Base-by-base conservation (phyloP, 2,888 invertebrate species). In the Baronia brevicornis region DNA sequence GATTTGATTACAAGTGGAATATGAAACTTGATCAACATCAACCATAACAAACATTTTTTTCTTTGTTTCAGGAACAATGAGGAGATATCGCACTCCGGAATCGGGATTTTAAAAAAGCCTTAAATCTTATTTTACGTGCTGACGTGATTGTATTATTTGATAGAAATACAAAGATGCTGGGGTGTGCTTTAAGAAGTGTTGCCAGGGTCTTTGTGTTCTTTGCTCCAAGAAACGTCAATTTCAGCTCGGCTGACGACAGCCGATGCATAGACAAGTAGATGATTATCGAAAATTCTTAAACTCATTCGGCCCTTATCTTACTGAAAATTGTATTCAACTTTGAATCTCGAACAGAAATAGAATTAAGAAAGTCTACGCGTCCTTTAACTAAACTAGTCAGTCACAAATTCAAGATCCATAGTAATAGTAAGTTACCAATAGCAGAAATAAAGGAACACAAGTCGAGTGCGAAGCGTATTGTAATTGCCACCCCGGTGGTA, bases 201-300 rank as follows among this genome's bases (percentile, higher is more conserved):
- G 60, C 73, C 73, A 77, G 71, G 61, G 65, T 60, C 54, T 66
- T 67, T 44, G 53, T 52, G 44, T 59, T 55, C 41, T 60, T 54
- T 50, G 56, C 64, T 40, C 53, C 57, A 34, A 67, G 62, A 54
- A 55, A 61, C 54, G 61, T 67, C 54, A 62, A 58, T 58, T 72
- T 70, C 48, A 72, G 77, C 69, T 72, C 80, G 72, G 78, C 80
- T 70, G 67, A 66, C 59, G 79, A 84, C 64, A 82, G 79, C 74
- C 80, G 84, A 59, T 80, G 82, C 63, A 69, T 84, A 71, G 79
- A 82, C 68, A 82, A 84, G 79, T 82, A 82, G 71, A 72, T 68
- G 48, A 50, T 41, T 28, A 37, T 45, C 20, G 41, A 43, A 39
- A 35, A 43, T 44, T 48, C 49, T 48, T 41, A 53, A 47, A 44